These are phyloP conservation scores for Cephus cinctus DNA, from an alignment of 1,140 invertebrate genomes.

Conservation along the genomic window DNA sequence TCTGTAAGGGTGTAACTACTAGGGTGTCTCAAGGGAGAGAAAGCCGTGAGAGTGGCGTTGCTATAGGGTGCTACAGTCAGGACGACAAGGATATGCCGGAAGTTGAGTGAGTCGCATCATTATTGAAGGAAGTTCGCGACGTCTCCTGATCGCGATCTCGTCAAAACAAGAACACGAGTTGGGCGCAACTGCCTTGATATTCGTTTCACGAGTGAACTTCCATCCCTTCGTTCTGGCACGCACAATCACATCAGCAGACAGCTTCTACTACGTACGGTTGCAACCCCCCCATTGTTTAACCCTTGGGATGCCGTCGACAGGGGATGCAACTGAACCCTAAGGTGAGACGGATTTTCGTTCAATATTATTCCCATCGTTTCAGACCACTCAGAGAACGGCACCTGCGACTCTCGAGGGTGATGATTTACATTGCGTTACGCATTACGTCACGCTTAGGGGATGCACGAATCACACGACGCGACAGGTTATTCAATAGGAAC, in stretches of 20 bases:
- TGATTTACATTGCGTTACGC: too few species aligned
- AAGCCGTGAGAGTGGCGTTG: slow-evolving; percentile 42
- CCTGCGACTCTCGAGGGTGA: too few species aligned
- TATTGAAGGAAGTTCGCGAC: slow-evolving; percentile 34
- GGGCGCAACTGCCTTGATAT: slow-evolving; percentile 15
- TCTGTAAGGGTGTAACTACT: slow-evolving; percentile 33
- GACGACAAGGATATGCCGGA: slow-evolving; percentile 4
- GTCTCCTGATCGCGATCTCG: slow-evolving; percentile 29
- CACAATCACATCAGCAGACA: too few species aligned
- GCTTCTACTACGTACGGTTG: slow-evolving; percentile 25
- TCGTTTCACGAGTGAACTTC: slow-evolving; percentile 26
- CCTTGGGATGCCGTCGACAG: too few species aligned
- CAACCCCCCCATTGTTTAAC: slow-evolving; percentile 25
- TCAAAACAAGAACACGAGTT: too few species aligned
- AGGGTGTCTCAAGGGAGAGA: slow-evolving; percentile 25
- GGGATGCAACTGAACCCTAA: too few species aligned
- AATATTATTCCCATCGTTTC: too few species aligned
- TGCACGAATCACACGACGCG: too few species aligned
- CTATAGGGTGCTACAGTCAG: slow-evolving; percentile 13
- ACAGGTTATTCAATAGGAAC: too few species aligned
- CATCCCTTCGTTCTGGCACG: slow-evolving; percentile 25
- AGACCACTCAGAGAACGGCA: too few species aligned
- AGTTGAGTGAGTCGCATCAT: slow-evolving; percentile 19
- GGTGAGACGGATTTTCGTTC: too few species aligned
- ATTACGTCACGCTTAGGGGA: too few species aligned